Base-by-base conservation (phyloP, 37 sponge, comb jelly and placozoan species). In the Cladorhizidae sp. region DNA sequence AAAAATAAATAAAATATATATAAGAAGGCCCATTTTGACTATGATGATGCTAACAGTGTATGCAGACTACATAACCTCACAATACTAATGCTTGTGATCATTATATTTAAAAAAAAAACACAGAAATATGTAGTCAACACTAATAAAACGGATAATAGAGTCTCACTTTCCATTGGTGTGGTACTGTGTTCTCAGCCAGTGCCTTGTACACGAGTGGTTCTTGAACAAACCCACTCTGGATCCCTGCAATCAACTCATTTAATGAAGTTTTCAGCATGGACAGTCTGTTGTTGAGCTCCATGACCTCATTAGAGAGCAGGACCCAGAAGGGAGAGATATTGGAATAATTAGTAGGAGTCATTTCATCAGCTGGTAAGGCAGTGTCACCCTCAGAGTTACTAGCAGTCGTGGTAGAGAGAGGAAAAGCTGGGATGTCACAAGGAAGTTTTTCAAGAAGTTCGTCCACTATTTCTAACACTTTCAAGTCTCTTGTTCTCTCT, bases 291-390 rank as follows among this genome's bases (percentile, higher is more conserved):
- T 78, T 78, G 45, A 40, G 38, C 22, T 37, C 65, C 33, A 40
- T 2, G 0, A 65, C 79, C 33, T 78, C 79, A 38, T 25, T 61
- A 5, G 50, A 65, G 1, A 78, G 67, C 35, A 78, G 15, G 32
- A 64, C 20, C 79, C 79, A 78, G 37, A 42, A 78, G 45, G 79
- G 79, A 59, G 79, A 78, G 17, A 65, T 31, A 45, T 9, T 45
- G 49, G 8, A 12, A 45, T 45, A 45, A 5, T 45, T 9, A 45
- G 49, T 45, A 12, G 49, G 49, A 45, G 49, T 45, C 49, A 5
- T 45, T 9, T 45, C 49, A 45, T 45, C 9, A 45, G 9, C 49
- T 12, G 49, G 9, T 45, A n/a, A n/a, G 49, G 49, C 9, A 9
- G 49, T 45, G 49, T 9, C 49, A 12, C 49, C 49, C 5, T 45